Evolutionary conservation across 1,140 invertebrate genomes (phyloP), one percentile per base, ranked within the genome.

Genomic region (Trichonephila inaurata): DNA sequence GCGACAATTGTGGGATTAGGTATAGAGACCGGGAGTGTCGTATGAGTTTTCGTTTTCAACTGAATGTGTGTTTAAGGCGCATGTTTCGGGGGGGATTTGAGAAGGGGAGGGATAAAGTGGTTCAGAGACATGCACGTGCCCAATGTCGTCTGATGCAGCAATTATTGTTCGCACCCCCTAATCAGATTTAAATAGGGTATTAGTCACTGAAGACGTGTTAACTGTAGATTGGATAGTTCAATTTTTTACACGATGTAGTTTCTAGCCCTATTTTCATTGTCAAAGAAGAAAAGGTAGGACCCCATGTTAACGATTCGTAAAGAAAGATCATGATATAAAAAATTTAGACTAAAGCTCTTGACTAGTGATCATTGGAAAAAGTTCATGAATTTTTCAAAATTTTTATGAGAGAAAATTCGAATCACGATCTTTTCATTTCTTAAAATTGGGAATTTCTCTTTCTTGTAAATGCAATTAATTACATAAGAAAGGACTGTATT

Each of bases 1-100:
- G 21, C 58, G 82, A 85, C 44, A 60, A 12, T 85, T 85, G 82
- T 21, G 21, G 82, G 21, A 24, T 85, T 51, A 58, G 21, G 44
- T 19, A 19, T 3, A 44, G 14, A 4, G 44, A 58, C n/a, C n/a
- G 44, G 58, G 81, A 7, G 33, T 40, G 33, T 44, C 14, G 5
- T 40, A 21, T 18, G 58, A 85, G 82, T 24, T 85, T 85, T 85
- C 82, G 82, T 44, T 85, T 85, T 85, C 82, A 58, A 21, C 51
- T 85, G 8, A 85, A 58, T 51, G 82, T 24, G 21, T 85, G 12
- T 85, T 85, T 85, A 85, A 85, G 58, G 82, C 58, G 82, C 21
- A 85, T 77, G 28, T 40, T 19, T 18, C 6, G 7, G 14, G 33
- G 72, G n/a, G 10, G 21, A 24, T 24, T 69, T 10, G 14, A 24